Evolutionary conservation across 2,797 vertebrate species (phyloP), one percentile per base, ranked within the genome.

Genomic region (Buceros bicornis): DNA sequence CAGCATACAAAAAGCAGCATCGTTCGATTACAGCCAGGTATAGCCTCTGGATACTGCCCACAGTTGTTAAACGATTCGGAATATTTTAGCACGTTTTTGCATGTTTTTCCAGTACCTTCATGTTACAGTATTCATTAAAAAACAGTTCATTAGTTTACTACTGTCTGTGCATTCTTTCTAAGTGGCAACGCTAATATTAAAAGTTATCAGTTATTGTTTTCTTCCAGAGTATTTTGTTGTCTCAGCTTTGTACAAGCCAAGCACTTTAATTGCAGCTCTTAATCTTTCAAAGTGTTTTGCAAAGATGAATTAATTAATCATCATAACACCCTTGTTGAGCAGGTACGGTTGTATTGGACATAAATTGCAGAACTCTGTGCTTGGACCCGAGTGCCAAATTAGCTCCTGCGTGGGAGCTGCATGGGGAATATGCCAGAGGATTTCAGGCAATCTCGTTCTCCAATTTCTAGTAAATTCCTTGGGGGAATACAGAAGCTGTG

Each of bases 221-320:
- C 86, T 84, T 79, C 60, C 73, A 24, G 67, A 89, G 73, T 80
- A 91, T 94, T 96, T 91, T 96, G 96, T 96, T 95, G 87, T 88
- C 85, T 97, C 93, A 96, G 95, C 94, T 94, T 95, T 93, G 80
- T 91, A 88, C 62, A 84, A 95, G 89, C 89, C 95, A 96, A 95
- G 82, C 28, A n/a, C 51, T 87, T 90, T 93, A 97, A 96, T 92
- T 95, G 57, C 77, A 2, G 13, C 53, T 84, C 87, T 96, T 96
- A 93, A 95, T 97, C 95, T 95, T 91, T 84, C 85, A 70, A 94
- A 95, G 81, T 90, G 87, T 80, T 93, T 93, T 80, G 67, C 87
- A 67, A 93, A 87, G 51, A 87, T 94, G 58, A 90, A 76, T 92
- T 90, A 89, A 95, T 95, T 93, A 91, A 95, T 94, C 76, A 77